Base-by-base conservation (phyloP, 2,797 vertebrate species). In the Podarcis siculus region DNA sequence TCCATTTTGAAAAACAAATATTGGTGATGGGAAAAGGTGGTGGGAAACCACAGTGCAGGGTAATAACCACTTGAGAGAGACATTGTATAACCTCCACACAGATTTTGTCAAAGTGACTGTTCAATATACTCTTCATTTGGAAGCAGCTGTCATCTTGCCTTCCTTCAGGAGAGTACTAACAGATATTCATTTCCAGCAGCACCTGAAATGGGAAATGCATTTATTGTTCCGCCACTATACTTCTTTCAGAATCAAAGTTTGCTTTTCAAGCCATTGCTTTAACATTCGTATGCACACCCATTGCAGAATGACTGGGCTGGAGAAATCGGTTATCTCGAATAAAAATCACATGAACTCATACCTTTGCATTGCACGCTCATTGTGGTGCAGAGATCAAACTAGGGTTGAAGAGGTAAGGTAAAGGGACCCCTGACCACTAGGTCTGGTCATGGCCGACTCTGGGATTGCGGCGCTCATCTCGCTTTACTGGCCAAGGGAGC, bases 131-230 rank as follows among this genome's bases (percentile, higher is more conserved):
- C 49, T 55, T 55, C 49, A 55, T 55, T 55, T 55, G 49, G 13
- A 55, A 55, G 49, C 49, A 55, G 13, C 25, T 66, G 92, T 84
- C 32, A 87, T 5, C 0, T 17, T 8, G 30, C 86, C 86, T 13
- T 89, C 4, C 55, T 78, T 89, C 49, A 1, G 45, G 81, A 71
- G 79, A 83, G 39, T 7, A 76, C 30, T 37, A n/a, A 9, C 61
- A 27, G 69, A 78, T n/a, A 8, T 79, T 90, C 15, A 79, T 13
- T 93, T 93, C 88, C 85, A 80, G 85, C 91, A 85, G 5, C 32
- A 79, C 67, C 45, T 45, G 75, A 58, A 85, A 10, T 3, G 71
- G 64, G 17, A 66, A 86, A 82, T 13, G 21, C 82, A 23, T 23
- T 42, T 37, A 73, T 15, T 0, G 0, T 85, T 35, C 0, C 1